Base-by-base conservation (phyloP, 2,888 invertebrate species). In the Lasius platythorax region DNA sequence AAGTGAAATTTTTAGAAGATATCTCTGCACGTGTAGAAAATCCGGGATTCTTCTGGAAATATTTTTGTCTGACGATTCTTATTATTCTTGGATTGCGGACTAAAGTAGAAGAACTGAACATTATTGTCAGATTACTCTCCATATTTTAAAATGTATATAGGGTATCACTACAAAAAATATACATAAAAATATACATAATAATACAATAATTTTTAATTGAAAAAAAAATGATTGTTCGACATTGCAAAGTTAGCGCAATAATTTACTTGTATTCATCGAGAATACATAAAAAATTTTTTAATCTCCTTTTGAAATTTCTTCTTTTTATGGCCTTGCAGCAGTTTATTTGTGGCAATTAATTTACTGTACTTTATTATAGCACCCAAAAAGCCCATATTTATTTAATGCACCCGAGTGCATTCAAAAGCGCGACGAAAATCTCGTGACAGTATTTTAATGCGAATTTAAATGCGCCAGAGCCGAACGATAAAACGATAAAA, bases 361-460 rank as follows among this genome's bases (percentile, higher is more conserved):
- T 68, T 58, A 33, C 61, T 53, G n/a, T 23, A 18, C 4, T 72
- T 58, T 58, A 43, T 11, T 46, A 46, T 58, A 23, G 23, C 58
- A 5, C 1, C 58, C 2, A 58, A 53, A 79, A 58, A 58, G 46
- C 11, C 1, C 46, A 33, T 66, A 76, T 61, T 61, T 79, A 79
- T 79, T 79, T 53, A 61, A 72, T 61, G 72, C 33, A 28, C 23
- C 43, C 72, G 15, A 58, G 33, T 43, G 70, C 58, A 72, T 58
- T 72, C 18, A 72, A 79, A 79, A 58, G 46, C 33, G 12, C 73
- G 37, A 61, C 61, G 46, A 23, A 81, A 81, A 81, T 81, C 73
- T 81, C 79, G n/a, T 73, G 73, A 70, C 61, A 46, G 56, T 81
- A 73, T 81, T 81, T 81, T 73, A 81, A 81, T 81, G 28, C 28